Conservation (phyloP, 2,888 invertebrate species). For the Latrodectus elegans region DNA sequence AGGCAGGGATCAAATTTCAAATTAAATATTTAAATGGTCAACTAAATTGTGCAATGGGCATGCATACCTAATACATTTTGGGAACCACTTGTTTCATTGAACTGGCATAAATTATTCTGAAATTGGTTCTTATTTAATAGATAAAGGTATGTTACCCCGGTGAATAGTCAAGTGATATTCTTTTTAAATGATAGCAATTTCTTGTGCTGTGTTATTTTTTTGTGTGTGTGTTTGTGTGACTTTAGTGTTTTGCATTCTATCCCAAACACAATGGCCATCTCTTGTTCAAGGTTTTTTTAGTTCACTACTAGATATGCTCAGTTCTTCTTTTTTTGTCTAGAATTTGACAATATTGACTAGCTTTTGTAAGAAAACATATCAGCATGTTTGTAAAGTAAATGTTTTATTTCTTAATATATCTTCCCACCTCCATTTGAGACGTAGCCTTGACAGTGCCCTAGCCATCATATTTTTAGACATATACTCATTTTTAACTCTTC, state of each 20-base stretch:
- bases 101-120: background rate
- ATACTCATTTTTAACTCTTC: background rate
- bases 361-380: constrained; percentile 44
- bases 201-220: background rate
- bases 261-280: background rate
- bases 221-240: constrained; percentile 1
- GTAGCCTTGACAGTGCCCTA: constrained; percentile 43
- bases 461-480: background rate
- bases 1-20: background rate
- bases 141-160: constrained; percentile 8
- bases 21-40: background rate
- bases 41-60: background rate
- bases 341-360: constrained; percentile 6
- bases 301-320: background rate
- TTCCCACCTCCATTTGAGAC: constrained; percentile 28
- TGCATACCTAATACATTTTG: constrained; percentile 8
- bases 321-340: background rate
- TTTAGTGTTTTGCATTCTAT: background rate
- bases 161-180: constrained; percentile 33
- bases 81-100: background rate
- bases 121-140: background rate
- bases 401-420: constrained; percentile 8
- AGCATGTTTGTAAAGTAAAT: constrained; percentile 19
- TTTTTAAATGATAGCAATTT: constrained; percentile 13
- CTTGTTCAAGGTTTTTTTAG: constrained; percentile 1